phyloP scores from a whole-genome alignment of 2,113 vertebrate genomes.

The Antennarius striatus region DNA sequence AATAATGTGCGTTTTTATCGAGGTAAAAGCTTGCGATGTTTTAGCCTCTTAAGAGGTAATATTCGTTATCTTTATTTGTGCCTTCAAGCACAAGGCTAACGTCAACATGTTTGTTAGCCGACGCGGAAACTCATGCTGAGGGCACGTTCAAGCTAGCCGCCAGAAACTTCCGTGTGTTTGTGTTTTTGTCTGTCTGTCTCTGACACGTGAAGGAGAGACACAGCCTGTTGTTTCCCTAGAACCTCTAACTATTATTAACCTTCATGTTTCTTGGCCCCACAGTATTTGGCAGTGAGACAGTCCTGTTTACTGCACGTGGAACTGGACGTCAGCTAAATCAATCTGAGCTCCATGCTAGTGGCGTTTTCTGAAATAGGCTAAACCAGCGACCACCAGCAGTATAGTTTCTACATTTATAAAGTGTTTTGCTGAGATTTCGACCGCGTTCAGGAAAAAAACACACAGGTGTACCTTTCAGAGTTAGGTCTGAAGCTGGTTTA shows the following conservation, averaged over 20 bases:
- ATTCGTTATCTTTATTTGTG: not conserved
- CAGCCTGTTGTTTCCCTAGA: not conserved
- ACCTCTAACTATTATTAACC: too few species aligned
- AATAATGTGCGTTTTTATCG: accelerated
- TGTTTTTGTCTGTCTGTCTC: not conserved
- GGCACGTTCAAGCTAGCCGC: not conserved
- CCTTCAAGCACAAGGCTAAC: not conserved
- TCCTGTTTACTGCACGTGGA: conserved; percentile 24
- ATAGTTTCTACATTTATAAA: too few species aligned
- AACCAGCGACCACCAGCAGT: too few species aligned
- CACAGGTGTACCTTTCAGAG: too few species aligned
- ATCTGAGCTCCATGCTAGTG: too few species aligned
- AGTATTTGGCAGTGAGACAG: accelerated
- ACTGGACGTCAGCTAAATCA: not conserved
- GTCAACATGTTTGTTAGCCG: conserved; percentile 17
- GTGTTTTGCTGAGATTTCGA: too few species aligned
- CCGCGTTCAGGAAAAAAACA: too few species aligned
- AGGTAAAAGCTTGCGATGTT: accelerated
- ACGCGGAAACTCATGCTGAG: not conserved
- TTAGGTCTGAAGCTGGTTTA: too few species aligned
- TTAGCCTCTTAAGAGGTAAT: accelerated
- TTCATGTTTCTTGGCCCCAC: not conserved
- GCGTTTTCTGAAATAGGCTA: too few species aligned
- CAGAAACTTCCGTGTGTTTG: too few species aligned
- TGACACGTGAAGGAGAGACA: not conserved